phyloP scores from a whole-genome alignment of 2,113 vertebrate species.

The Cebus imitator region DNA sequence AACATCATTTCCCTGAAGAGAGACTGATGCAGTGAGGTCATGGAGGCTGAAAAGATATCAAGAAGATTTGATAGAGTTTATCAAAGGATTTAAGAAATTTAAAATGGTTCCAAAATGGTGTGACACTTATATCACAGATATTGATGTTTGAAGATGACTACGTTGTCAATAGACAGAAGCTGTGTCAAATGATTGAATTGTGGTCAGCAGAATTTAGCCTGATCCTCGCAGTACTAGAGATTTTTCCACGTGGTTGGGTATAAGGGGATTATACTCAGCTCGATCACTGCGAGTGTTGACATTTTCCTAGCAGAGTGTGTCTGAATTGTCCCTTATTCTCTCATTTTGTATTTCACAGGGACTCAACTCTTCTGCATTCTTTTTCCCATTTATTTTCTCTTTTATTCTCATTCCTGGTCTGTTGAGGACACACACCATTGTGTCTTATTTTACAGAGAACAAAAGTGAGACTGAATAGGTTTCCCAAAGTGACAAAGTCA shows the following conservation, averaged over 20 bases:
- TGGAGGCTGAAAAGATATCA: conserved; percentile 13
- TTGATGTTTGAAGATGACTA: conserved; percentile 23
- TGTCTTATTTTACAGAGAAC: neutral
- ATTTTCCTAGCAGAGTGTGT: neutral
- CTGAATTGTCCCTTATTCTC: neutral
- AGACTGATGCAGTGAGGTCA: neutral
- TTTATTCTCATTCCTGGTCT: neutral
- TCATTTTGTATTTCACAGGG: neutral
- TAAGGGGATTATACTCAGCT: neutral
- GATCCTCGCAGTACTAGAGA: neutral
- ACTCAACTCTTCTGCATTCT: neutral
- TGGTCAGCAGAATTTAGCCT: conserved; percentile 12
- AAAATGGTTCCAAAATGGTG: neutral
- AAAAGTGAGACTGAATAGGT: neutral
- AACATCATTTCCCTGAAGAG: neutral
- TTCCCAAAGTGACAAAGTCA: neutral
- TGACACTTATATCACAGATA: conserved; percentile 17
- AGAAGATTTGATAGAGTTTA: conserved; percentile 37
- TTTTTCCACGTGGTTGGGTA: neutral
- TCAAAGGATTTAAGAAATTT: conserved; percentile 50
- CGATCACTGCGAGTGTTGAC: neutral
- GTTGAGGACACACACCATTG: neutral
- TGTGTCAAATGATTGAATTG: neutral
- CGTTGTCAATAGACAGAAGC: conserved; percentile 2
- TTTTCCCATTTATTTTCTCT: neutral